Percentiles rank a stretch among this genome's conserved stretches.
Conservation (phyloP, 1,140 invertebrate genomes). For the Chymomyza costata region DNA sequence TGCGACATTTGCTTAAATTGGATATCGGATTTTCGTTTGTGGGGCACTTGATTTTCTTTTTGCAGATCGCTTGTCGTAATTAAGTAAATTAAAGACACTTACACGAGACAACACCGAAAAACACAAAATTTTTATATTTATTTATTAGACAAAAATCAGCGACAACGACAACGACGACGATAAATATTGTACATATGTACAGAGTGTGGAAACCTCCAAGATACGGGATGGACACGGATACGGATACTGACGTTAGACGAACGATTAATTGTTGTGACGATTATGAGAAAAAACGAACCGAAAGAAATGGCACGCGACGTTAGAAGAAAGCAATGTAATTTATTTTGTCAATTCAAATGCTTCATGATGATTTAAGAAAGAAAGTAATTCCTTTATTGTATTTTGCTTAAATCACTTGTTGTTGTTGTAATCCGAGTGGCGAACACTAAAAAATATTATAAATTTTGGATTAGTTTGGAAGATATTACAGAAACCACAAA, state of each 20-base stretch:
- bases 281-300: constrained; percentile 6
- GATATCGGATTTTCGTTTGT: constrained; percentile 1
- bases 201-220: constrained; percentile 36
- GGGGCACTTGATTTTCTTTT: constrained; percentile 36
- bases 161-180: constrained; percentile 55
- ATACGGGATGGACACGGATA: constrained; percentile 1
- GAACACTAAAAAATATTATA: constrained; percentile 18
- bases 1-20: constrained; percentile 4
- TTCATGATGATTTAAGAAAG: constrained; percentile 6
- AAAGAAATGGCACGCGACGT: constrained; percentile 21
- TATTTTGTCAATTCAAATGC: constrained; percentile 20
- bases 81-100: constrained; percentile 69
- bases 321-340: constrained; percentile 36
- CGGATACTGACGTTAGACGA: constrained; percentile 7
- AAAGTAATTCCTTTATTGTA: too few species aligned
- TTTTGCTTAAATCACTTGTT: background rate
- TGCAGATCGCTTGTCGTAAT: constrained; percentile 63
- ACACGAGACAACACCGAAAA: constrained; percentile 70
- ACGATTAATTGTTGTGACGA: constrained; percentile 14
- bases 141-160: constrained; percentile 39
- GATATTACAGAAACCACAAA: constrained; percentile 7
- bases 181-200: constrained; percentile 71
- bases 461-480: constrained; percentile 1
- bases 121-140: constrained; percentile 62
- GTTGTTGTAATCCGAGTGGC: constrained; percentile 8